Conservation (phyloP, 1,140 invertebrate genomes). For the Heliothis virescens region DNA sequence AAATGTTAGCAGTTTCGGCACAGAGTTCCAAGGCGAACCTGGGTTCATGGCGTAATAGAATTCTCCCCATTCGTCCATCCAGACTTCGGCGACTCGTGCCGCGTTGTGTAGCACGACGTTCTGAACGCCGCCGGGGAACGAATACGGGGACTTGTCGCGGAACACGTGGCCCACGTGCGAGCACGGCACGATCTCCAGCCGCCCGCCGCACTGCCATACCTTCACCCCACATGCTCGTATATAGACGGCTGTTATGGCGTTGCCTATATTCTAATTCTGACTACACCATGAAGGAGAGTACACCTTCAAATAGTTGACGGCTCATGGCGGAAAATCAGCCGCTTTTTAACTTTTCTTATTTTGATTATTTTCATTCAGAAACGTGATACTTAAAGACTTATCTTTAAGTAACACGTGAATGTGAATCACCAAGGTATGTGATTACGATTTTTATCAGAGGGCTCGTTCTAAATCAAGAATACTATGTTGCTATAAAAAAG, state of each 20-base stretch:
- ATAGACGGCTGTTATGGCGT: background rate
- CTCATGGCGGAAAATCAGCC: no score
- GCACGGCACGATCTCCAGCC: conserved; percentile 97
- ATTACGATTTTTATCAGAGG: no score
- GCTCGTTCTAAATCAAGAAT: no score
- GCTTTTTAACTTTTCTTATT: no score
- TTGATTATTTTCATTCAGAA: no score
- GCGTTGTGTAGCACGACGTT: conserved; percentile 98
- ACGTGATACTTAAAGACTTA: background rate
- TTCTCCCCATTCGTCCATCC: conserved; percentile 99
- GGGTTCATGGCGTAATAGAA: conserved; percentile 99
- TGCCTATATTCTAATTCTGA: no score
- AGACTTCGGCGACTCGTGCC: conserved; percentile 98
- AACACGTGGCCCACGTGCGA: conserved; percentile 99
- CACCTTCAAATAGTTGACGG: no score
- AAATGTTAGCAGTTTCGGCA: conserved; percentile 54
- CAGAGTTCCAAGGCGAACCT: conserved; percentile 89
- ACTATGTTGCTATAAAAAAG: background rate
- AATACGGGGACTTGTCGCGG: conserved; percentile 99
- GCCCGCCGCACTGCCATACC: conserved; percentile 99
- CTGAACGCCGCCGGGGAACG: conserved; percentile 99
- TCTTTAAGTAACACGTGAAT: background rate
- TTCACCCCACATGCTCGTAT: conserved; percentile 82
- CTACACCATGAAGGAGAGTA: no score
- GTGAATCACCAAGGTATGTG: no score